Conservation (phyloP, 2,888 invertebrate species). For the Apodemia zela region DNA sequence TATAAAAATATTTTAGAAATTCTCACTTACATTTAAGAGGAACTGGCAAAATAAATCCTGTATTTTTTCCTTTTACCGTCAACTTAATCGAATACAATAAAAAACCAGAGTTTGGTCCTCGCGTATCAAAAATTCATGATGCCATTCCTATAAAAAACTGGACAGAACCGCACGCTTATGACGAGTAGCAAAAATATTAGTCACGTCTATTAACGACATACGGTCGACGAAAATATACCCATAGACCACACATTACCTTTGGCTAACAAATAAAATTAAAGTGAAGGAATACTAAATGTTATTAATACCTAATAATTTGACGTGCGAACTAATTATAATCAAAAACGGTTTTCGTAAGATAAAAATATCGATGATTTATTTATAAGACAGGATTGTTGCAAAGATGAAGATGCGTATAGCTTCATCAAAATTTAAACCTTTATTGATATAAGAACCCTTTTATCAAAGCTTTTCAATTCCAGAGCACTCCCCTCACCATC, state of each 20-base stretch:
- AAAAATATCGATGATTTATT: no score
- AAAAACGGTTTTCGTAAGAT: no score
- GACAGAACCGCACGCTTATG: constrained; percentile 64
- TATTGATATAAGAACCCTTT: no score
- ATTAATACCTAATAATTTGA: not conserved
- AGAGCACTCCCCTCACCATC: no score
- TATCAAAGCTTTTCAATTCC: no score
- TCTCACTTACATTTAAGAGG: constrained; percentile 79
- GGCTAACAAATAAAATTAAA: not conserved
- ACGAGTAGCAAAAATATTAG: constrained; percentile 77
- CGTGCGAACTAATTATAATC: no score
- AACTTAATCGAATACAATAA: constrained; percentile 49
- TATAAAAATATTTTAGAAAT: constrained; percentile 78
- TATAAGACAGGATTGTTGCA: no score
- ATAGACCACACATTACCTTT: constrained; percentile 5
- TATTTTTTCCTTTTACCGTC: constrained; percentile 48
- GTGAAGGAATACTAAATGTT: not conserved
- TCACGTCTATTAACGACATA: constrained; percentile 60
- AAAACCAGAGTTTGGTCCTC: constrained; percentile 69
- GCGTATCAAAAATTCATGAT: constrained; percentile 64
- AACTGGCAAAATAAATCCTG: constrained; percentile 80
- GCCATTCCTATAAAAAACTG: constrained; percentile 69
- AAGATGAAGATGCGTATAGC: no score
- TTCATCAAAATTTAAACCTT: no score
- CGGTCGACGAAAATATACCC: constrained; percentile 71